phyloP scores from a whole-genome alignment of 1,140 invertebrate genomes.

The Brachionus plicatilis region DNA sequence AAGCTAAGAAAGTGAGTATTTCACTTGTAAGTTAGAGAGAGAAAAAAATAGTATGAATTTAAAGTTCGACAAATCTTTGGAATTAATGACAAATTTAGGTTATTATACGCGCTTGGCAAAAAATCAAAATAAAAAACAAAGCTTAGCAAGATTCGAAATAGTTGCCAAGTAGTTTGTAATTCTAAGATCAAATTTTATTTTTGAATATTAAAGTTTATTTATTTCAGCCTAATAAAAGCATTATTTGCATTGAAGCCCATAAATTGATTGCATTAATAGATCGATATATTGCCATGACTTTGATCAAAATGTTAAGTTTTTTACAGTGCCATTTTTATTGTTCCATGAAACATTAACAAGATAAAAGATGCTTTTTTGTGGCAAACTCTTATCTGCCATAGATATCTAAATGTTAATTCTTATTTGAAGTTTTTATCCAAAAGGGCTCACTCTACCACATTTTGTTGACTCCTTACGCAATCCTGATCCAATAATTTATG shows the following conservation, averaged over 20 bases:
- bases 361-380: not conserved
- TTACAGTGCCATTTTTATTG: not conserved
- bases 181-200: not conserved
- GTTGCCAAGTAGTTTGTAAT: not conserved
- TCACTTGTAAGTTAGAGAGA: not conserved
- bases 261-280: not conserved
- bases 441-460: not conserved
- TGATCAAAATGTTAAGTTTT: not conserved
- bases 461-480: not conserved
- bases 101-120: not conserved
- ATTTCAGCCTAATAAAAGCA: not conserved
- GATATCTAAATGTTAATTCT: not conserved
- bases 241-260: not conserved
- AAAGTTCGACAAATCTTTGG: not conserved
- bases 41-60: not conserved
- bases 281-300: not conserved
- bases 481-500: not conserved
- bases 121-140: not conserved
- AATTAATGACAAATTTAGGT: conserved; percentile 21
- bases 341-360: not conserved
- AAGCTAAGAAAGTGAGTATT: not conserved
- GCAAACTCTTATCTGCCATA: not conserved
- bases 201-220: not conserved
- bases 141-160: not conserved
- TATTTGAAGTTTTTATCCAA: not conserved